Base-by-base conservation (phyloP, 2,888 invertebrate genomes). In the Ophion obscuratus region DNA sequence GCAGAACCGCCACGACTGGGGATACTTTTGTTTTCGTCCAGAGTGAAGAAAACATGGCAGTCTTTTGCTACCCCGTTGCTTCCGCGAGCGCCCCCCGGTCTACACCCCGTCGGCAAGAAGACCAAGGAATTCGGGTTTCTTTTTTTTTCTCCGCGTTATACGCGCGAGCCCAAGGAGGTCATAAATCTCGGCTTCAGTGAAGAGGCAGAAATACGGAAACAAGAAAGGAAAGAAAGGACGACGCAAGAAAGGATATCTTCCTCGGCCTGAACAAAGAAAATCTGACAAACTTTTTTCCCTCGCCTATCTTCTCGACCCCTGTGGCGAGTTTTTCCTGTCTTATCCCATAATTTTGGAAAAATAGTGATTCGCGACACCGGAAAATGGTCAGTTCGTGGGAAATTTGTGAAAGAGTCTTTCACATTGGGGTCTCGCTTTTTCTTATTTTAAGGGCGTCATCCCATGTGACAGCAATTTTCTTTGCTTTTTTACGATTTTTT, bases 1-100 rank as follows among this genome's bases (percentile, higher is more conserved):
- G 61, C 24, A 75, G 68, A 74, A 57, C 64, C 76, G 71, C 64
- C 79, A 31, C 47, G 66, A 53, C 64, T 59, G 44, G 47, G 57
- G 81, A 85, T 86, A 80, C 83, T 86, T 83, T 86, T 86, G 86
- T 86, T 86, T 86, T 86, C 86, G 83, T 83, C 80, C 61, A 71
- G 68, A 74, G 73, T 17, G 80, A 77, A 77, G 86, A 81, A 86
- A 86, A 86, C 80, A 83, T 59, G 61, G 62, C 71, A 3, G 67
- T 78, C 73, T 77, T 86, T 86, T 83, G 68, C 68, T 80, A 80
- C 77, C 53, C 20, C 64, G 14, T 61, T 61, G 20, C 11, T 20
- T 10, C 20, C 20, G 59, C 59, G 24, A 68, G 61, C 40, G 68
- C 67, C 17, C 68, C 68, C 64, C 71, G 24, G 17, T 40, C 76